Percentiles rank a stretch among this genome's conserved stretches.
phyloP scores from a whole-genome alignment of 1,140 invertebrate genomes.

The Drosophila simulans region DNA sequence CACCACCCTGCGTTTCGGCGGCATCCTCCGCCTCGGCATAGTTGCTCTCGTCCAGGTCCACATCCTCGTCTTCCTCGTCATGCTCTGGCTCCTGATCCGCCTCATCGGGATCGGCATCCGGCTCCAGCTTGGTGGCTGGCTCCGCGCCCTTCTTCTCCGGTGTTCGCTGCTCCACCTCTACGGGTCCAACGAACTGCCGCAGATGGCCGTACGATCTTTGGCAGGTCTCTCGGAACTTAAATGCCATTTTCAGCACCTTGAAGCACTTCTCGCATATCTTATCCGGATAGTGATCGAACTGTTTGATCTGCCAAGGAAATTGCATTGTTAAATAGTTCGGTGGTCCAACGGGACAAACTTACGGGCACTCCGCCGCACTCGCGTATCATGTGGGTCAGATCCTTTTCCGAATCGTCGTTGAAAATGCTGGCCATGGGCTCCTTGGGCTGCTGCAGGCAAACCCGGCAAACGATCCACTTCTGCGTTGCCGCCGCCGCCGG shows the following conservation, averaged over 20 bases:
- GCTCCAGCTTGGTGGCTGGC: constrained; percentile 3
- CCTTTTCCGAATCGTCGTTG: constrained; percentile 74
- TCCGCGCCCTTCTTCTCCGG: constrained; percentile 11
- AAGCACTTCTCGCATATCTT: constrained; percentile 77
- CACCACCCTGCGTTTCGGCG: constrained; percentile 11
- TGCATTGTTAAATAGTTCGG: neutral
- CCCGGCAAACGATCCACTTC: constrained; percentile 80
- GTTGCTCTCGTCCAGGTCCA: constrained; percentile 28
- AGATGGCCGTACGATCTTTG: constrained; percentile 78
- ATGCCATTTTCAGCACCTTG: constrained; percentile 63
- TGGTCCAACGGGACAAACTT: constrained; percentile 16
- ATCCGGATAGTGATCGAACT: constrained; percentile 80
- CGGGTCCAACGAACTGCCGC: constrained; percentile 76
- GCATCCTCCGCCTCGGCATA: constrained; percentile 18
- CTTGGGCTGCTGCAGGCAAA: constrained; percentile 77
- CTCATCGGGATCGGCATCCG: constrained; percentile 8
- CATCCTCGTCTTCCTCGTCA: constrained; percentile 53
- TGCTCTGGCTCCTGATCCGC: constrained; percentile 21
- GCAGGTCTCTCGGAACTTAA: constrained; percentile 70
- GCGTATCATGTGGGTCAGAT: constrained; percentile 78
- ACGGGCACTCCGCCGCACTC: constrained; percentile 81
- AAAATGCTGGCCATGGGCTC: constrained; percentile 77
- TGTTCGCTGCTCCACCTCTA: constrained; percentile 57
- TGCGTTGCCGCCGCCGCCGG: constrained; percentile 39
- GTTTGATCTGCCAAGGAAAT: constrained; percentile 59